Conservation (phyloP, 2,888 invertebrate genomes). For the Megalurothrips usitatus region DNA sequence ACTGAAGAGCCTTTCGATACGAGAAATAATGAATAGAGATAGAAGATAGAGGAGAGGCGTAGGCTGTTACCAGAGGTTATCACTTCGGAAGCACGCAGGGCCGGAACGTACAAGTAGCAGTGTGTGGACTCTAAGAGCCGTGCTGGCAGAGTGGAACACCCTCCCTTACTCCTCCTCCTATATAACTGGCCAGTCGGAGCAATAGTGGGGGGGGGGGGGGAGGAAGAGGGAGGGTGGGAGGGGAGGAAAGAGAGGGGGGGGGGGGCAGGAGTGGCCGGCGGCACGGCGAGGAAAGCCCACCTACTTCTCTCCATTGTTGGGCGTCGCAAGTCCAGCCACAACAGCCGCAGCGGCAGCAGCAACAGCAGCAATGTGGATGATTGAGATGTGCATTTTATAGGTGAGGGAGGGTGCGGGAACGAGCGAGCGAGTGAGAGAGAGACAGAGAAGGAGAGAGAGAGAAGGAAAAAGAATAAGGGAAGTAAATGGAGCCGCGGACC, state of each 20-base stretch:
- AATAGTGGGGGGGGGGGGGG: background rate
- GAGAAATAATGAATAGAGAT: no score
- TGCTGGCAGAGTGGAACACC: no score
- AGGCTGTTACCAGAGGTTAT: no score
- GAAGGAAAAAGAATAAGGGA: background rate
- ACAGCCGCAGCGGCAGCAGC: no score
- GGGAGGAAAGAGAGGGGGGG: background rate
- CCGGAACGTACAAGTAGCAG: no score
- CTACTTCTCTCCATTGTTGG: background rate
- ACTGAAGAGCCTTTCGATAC: no score
- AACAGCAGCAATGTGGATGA: background rate
- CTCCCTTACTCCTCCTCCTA: no score
- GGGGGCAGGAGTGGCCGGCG: background rate
- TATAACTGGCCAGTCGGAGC: background rate
- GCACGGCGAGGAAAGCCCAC: background rate
- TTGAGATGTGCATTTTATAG: conserved; percentile 26
- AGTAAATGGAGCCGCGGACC: no score
- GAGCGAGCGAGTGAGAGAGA: background rate
- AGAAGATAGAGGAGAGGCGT: no score
- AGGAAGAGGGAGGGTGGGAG: background rate
- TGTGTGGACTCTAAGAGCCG: no score
- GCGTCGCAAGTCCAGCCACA: background rate
- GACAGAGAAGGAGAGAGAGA: background rate
- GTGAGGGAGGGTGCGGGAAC: background rate
- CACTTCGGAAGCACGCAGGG: no score